A percentile compares a stretch with the other conserved stretches of the same genome.
Conservation (phyloP, 2,888 invertebrate genomes). For the Bombyx huttoni region DNA sequence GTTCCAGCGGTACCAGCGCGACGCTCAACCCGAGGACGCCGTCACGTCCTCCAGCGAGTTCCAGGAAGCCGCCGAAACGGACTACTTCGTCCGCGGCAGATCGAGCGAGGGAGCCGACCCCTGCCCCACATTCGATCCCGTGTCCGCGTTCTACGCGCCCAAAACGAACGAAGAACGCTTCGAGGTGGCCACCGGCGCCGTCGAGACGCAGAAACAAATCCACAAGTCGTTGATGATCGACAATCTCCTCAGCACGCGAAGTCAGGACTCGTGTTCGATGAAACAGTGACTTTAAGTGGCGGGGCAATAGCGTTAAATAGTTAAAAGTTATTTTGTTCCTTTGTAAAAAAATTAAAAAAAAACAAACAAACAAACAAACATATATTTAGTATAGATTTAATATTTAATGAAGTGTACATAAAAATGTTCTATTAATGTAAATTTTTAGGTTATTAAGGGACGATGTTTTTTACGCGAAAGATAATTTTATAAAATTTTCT, state of each 20-base stretch:
- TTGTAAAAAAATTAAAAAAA: too few species aligned
- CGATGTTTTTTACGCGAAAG: constrained; percentile 18
- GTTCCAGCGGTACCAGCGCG: constrained; percentile 50
- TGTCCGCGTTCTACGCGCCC: constrained; percentile 61
- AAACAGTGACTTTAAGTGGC: constrained; percentile 34
- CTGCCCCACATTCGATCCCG: constrained; percentile 47
- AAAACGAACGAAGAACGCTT: constrained; percentile 38
- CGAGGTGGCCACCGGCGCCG: constrained; percentile 28
- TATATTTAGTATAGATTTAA: constrained; percentile 47
- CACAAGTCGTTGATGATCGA: constrained; percentile 63
- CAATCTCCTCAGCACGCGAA: constrained; percentile 48
- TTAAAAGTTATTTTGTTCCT: constrained; percentile 63
- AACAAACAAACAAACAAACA: constrained; percentile 15
- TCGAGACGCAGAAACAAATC: constrained; percentile 43
- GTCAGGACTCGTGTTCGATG: constrained; percentile 44
- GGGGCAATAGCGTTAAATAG: constrained; percentile 58
- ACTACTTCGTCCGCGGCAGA: constrained; percentile 46
- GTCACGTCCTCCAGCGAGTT: constrained; percentile 65
- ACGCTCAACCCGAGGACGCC: constrained; percentile 52
- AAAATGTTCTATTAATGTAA: constrained; percentile 66
- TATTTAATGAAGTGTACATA: constrained; percentile 64
- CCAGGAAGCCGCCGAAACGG: constrained; percentile 39
- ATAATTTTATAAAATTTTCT: constrained; percentile 2
- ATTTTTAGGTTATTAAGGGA: constrained; percentile 41
- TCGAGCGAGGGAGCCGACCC: constrained; percentile 53